A percentile compares a stretch with the other conserved stretches of the same genome.
phyloP scores from a whole-genome alignment of 2,888 invertebrate species.

The Erpobdella octoculata region DNA sequence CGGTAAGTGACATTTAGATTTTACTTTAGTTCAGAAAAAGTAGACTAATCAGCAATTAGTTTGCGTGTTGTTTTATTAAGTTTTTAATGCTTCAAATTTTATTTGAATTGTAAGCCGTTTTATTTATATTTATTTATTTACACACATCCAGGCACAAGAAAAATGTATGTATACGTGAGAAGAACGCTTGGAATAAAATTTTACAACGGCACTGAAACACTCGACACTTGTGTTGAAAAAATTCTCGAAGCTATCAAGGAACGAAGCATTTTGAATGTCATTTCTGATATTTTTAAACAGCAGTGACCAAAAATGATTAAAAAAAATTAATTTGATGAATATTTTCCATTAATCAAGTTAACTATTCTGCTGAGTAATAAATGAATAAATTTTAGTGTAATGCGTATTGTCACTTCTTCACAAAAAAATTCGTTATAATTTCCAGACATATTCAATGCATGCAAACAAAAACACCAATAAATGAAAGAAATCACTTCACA shows the following conservation, averaged over 20 bases:
- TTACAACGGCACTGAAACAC: slow-evolving; percentile 7
- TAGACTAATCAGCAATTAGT: too few relatives aligned
- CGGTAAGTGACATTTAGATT: not conserved
- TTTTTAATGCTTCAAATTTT: too few relatives aligned
- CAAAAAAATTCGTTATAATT: too few relatives aligned
- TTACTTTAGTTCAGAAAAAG: not conserved
- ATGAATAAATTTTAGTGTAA: too few relatives aligned
- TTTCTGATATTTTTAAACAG: not conserved
- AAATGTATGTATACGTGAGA: slow-evolving; percentile 10
- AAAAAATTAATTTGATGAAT: not conserved
- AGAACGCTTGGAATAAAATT: not conserved
- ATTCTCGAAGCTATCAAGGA: not conserved
- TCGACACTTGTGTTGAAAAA: not conserved
- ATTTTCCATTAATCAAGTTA: not conserved
- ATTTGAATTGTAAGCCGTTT: too few relatives aligned
- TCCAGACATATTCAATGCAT: too few relatives aligned
- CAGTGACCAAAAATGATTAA: not conserved
- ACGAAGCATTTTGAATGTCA: not conserved
- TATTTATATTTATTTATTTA: not conserved
- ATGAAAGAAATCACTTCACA: too few relatives aligned
- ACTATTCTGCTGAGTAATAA: too few relatives aligned
- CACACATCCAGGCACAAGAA: not conserved
- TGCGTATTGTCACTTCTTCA: too few relatives aligned
- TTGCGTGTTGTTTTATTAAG: too few relatives aligned
- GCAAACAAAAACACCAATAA: too few relatives aligned